Evolutionary conservation across 2,888 invertebrate species (phyloP).

Genomic region (Cloeon dipterum): DNA sequence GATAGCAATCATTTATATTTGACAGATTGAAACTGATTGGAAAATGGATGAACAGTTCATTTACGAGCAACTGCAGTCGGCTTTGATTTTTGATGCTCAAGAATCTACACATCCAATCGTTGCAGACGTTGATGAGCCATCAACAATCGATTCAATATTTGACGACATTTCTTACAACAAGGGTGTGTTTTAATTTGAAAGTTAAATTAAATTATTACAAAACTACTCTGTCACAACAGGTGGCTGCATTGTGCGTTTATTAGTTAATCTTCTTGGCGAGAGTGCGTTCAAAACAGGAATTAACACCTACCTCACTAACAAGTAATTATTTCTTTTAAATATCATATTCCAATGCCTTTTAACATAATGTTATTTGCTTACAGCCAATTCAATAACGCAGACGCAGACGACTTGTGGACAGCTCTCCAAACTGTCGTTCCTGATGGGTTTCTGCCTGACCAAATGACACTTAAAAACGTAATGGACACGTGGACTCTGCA

Average conservation of each 20-base stretch:
- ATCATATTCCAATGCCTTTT: too few relatives aligned
- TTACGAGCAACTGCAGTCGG: constrained; percentile 3
- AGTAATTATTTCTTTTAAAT: constrained; percentile 17
- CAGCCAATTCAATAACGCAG: constrained; percentile 14
- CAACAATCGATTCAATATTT: constrained; percentile 5
- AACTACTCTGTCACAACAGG: too few relatives aligned
- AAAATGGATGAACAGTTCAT: too few relatives aligned
- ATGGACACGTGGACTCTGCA: constrained; percentile 57
- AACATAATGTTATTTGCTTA: too few relatives aligned
- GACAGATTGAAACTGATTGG: too few relatives aligned
- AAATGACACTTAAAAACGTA: constrained; percentile 28
- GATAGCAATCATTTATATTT: too few relatives aligned
- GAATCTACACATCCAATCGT: constrained; percentile 4
- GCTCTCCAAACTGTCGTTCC: constrained; percentile 19
- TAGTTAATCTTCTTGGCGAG: neutral
- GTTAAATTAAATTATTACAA: too few relatives aligned
- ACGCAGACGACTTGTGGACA: constrained; percentile 20
- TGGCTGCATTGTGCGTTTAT: constrained; percentile 1
- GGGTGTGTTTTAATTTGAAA: constrained; percentile 5
- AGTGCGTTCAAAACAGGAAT: neutral
- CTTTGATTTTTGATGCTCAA: constrained; percentile 2
- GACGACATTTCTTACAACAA: constrained; percentile 7
- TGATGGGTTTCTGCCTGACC: constrained; percentile 15
- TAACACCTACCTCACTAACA: constrained; percentile 12
- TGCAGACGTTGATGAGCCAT: constrained; percentile 3